Percentiles rank a stretch among this genome's conserved stretches.
These are phyloP conservation scores for Sinelater perroti DNA, from an alignment of 2,888 invertebrate species.

Conservation along the genomic window DNA sequence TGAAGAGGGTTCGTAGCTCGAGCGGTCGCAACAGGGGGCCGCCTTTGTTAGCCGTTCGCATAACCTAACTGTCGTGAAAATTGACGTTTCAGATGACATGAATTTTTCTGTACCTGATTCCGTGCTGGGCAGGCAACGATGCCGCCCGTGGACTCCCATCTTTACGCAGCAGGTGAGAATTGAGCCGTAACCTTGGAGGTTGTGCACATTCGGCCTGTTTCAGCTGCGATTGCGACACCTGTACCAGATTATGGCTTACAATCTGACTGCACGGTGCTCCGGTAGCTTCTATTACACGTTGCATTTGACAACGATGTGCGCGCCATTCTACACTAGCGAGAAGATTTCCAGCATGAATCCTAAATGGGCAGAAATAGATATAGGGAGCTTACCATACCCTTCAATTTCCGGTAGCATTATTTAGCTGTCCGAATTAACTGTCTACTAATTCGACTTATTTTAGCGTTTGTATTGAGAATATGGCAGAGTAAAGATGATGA, in stretches of 20 bases:
- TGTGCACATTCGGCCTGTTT: constrained; percentile 46
- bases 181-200: too few species aligned
- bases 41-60: too few species aligned
- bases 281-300: constrained; percentile 80
- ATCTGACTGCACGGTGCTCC: constrained; percentile 61
- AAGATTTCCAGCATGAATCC: constrained; percentile 75
- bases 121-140: constrained; percentile 72
- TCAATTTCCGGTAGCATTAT: constrained; percentile 57
- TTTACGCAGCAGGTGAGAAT: constrained; percentile 83
- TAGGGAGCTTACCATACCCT: constrained; percentile 66
- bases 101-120: constrained; percentile 55
- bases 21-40: too few species aligned
- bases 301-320: constrained; percentile 81
- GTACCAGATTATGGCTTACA: constrained; percentile 76
- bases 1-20: too few species aligned
- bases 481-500: constrained; percentile 56
- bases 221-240: constrained; percentile 81
- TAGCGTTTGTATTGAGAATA: constrained; percentile 61
- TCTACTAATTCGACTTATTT: too few species aligned
- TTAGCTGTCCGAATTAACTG: not conserved
- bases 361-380: constrained; percentile 83
- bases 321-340: constrained; percentile 86
- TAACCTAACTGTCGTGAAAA: constrained; percentile 11
- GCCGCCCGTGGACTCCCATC: constrained; percentile 82
- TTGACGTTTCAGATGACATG: constrained; percentile 56